Conservation (phyloP, 30 jellyfish, hydroid and myxozoan species). For the Phacellophora camtschatica region DNA sequence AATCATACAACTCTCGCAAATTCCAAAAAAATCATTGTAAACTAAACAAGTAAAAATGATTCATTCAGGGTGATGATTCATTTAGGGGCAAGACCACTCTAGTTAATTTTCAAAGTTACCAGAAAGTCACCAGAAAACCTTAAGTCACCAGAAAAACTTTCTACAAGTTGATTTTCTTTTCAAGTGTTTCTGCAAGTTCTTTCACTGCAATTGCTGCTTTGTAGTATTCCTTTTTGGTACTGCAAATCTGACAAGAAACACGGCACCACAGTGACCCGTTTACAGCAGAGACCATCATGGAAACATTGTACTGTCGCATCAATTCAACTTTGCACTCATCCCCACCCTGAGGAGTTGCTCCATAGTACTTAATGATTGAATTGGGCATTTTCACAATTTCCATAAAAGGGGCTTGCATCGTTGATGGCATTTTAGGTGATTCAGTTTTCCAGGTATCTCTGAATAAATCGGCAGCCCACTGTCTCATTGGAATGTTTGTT, state of each 20-base stretch:
- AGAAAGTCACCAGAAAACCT: neutral
- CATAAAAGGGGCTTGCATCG: conserved; percentile 96
- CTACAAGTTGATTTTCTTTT: neutral
- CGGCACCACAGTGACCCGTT: conserved; percentile 74
- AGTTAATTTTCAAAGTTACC: too few species aligned
- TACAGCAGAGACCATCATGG: conserved; percentile 70
- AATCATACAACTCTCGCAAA: too few species aligned
- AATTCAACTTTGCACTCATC: conserved; percentile 42
- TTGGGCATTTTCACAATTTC: conserved; percentile 84
- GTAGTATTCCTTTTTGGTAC: conserved; percentile 64
- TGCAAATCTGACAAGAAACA: conserved; percentile 83
- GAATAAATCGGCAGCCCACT: conserved; percentile 86
- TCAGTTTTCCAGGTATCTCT: conserved; percentile 80
- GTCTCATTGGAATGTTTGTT: conserved; percentile 73
- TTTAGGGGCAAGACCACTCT: too few species aligned
- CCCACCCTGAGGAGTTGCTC: conserved; percentile 51
- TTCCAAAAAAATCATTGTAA: too few species aligned
- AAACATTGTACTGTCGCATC: conserved; percentile 49
- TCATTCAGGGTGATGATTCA: too few species aligned
- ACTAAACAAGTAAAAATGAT: too few species aligned
- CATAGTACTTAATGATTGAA: conserved; percentile 38
- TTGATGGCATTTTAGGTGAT: conserved; percentile 69
- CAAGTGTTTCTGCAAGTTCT: neutral
- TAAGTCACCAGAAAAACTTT: neutral
- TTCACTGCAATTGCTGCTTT: conserved; percentile 68